Percentiles rank a stretch among this genome's conserved stretches.
phyloP scores from a whole-genome alignment of 2,888 invertebrate species.

The Cataglyphis livida region DNA sequence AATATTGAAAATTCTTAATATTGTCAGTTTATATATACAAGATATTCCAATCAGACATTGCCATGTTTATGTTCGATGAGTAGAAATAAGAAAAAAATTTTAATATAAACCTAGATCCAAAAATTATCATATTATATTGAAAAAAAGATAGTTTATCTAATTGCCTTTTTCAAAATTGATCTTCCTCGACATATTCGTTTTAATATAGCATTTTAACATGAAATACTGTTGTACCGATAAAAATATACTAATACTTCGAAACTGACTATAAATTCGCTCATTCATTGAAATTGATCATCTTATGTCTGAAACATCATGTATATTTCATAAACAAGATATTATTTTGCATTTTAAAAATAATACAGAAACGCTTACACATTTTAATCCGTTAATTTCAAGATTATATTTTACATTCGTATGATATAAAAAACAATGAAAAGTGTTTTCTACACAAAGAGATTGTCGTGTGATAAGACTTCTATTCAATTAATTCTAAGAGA shows the following conservation, averaged over 20 bases:
- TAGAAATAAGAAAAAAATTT: too few relatives aligned
- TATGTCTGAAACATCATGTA: neutral
- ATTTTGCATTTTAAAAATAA: neutral
- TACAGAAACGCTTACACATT: neutral
- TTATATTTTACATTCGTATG: neutral
- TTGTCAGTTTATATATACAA: neutral
- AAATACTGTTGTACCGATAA: neutral
- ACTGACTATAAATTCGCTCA: neutral
- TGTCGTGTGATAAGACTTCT: neutral
- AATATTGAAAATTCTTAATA: neutral
- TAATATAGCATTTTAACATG: neutral
- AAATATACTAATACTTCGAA: neutral
- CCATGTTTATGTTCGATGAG: too few relatives aligned
- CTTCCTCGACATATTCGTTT: neutral
- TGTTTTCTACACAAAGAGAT: neutral
- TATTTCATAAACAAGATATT: neutral
- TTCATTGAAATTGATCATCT: neutral
- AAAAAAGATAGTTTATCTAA: neutral
- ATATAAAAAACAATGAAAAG: neutral
- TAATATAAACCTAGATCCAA: too few relatives aligned
- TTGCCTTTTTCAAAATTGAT: neutral
- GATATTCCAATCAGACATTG: neutral
- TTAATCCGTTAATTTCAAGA: neutral
- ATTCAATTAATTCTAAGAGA: neutral
- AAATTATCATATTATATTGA: neutral